phyloP scores from a whole-genome alignment of 2,797 vertebrate species.

The Taenioides sp. region DNA sequence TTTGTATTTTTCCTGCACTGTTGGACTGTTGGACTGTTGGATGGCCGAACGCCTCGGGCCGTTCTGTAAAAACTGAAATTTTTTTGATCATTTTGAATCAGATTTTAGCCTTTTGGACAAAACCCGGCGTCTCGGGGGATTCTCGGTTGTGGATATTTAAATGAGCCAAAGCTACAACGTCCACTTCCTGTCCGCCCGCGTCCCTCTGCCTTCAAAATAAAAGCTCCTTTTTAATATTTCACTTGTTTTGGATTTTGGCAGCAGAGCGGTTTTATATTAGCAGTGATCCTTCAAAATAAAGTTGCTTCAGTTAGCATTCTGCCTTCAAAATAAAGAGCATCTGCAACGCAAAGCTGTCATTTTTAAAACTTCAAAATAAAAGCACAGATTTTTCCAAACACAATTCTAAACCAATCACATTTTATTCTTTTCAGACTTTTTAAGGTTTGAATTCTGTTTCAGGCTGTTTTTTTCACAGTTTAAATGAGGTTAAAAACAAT shows the following conservation, averaged over 20 bases:
- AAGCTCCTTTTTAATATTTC: neutral
- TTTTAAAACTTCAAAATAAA: neutral
- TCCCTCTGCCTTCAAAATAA: constrained; percentile 40
- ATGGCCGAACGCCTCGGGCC: neutral
- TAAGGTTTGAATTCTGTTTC: neutral
- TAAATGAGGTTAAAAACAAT: neutral
- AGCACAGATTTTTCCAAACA: neutral
- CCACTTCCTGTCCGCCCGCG: constrained; percentile 39
- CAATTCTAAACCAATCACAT: too few relatives aligned
- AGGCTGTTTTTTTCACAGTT: neutral
- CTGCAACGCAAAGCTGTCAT: neutral
- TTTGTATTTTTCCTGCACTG: neutral
- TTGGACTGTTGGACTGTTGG: constrained; percentile 1
- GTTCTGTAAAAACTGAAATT: constrained; percentile 43
- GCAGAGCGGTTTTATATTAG: neutral
- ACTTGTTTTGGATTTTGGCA: neutral
- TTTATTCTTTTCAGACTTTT: too few relatives aligned
- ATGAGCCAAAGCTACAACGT: constrained; percentile 59
- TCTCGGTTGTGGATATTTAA: constrained; percentile 68
- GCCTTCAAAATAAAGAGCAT: neutral
- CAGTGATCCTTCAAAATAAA: neutral
- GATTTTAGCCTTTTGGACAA: constrained; percentile 77
- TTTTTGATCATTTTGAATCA: constrained; percentile 23
- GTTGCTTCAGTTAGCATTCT: neutral
- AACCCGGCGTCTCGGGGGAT: constrained; percentile 85